Evolutionary conservation across 2,113 vertebrate species (phyloP), one percentile per base, ranked within the genome.

Genomic region (Cebus imitator): DNA sequence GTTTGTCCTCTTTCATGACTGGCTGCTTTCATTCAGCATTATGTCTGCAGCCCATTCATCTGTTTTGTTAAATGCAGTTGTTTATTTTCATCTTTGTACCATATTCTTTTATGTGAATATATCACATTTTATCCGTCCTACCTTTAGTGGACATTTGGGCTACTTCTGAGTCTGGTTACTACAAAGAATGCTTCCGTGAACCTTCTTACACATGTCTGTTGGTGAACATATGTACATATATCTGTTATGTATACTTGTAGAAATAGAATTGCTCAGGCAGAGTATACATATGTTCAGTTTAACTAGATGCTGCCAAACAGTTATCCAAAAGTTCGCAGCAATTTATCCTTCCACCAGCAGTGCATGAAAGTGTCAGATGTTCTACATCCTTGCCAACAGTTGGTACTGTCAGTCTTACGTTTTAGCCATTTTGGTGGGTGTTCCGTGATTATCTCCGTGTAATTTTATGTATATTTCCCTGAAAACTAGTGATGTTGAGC

Each of bases 341-440:
- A 13, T 64, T 93, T 80, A 25, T 23, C 1, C 43, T 89, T 17
- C 57, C 18, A 27, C 64, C 73, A 64, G 82, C n/a, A 27, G 48
- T 3, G 25, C 17, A 1, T 9, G 50, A 2, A 27, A n/a, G 66
- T 37, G 90, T 52, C 93, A 97, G 95, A 85, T 95, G 92, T 85
- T 50, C 85, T 25, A 0, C 32, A 6, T 68, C 52, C 57, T 70
- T 91, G 97, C 90, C 96, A 96, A 40, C 82, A 96, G 95, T 52
- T 97, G 94, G 57, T 68, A 50, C 96, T 91, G 86, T 94, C 96
- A 43, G 45, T 97, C 94, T 96, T 70, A 52, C 6, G 58, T 94
- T 95, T 90, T 91, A 81, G 82, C 92, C 73, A 14, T 73, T 82
- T 43, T 88, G 72, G 61, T 55, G 72, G 37, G 11, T 73, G 78